A percentile compares a stretch with the other conserved stretches of the same genome.
Conservation (phyloP, 1,140 invertebrate species). For the Orchesella cincta region DNA sequence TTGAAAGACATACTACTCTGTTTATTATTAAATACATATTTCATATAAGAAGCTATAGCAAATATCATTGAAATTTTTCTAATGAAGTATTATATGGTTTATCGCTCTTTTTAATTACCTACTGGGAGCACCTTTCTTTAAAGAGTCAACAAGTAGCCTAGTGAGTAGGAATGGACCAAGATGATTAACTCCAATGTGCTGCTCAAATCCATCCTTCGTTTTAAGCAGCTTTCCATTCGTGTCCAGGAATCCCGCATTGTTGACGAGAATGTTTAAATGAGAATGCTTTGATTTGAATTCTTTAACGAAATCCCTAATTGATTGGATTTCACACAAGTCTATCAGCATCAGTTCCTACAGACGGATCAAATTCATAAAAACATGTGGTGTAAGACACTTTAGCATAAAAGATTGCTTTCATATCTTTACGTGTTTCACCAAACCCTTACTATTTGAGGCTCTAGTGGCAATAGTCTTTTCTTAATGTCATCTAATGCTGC, state of each 20-base stretch:
- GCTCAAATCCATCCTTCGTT: slow-evolving; percentile 60
- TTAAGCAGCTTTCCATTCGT: slow-evolving; percentile 33
- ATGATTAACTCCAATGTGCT: slow-evolving; percentile 55
- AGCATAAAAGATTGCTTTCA: no score
- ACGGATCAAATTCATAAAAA: no score
- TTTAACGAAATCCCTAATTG: slow-evolving; percentile 52
- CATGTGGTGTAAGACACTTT: no score
- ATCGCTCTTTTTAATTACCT: no score
- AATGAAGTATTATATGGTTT: no score
- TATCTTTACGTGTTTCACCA: no score
- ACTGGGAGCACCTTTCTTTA: not conserved
- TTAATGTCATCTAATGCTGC: slow-evolving; percentile 54
- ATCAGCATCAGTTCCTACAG: slow-evolving; percentile 51
- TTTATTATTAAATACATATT: no score
- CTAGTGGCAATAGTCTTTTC: not conserved
- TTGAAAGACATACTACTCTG: not conserved
- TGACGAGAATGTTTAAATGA: slow-evolving; percentile 58
- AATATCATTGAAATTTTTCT: not conserved
- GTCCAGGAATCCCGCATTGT: slow-evolving; percentile 57
- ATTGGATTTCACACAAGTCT: slow-evolving; percentile 53
- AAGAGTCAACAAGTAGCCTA: not conserved
- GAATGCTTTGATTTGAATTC: slow-evolving; percentile 53
- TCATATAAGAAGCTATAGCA: not conserved
- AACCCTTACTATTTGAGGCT: no score
- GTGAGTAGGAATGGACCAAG: slow-evolving; percentile 38